phyloP scores from a whole-genome alignment of 2,113 vertebrate species.

The Apistogramma diplotaenia region DNA sequence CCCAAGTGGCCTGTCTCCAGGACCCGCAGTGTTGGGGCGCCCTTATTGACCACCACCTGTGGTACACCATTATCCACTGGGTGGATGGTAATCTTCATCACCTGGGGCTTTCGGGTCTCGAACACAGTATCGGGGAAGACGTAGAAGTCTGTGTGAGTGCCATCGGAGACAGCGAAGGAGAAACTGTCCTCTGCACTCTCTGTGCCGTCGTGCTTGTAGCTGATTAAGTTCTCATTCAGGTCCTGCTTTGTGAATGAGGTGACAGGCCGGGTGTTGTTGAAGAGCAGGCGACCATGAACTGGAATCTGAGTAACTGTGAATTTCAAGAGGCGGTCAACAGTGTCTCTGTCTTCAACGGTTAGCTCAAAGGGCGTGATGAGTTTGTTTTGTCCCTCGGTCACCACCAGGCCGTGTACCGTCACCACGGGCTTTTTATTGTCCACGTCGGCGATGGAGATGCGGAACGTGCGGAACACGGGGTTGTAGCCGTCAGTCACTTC shows the following conservation, averaged over 20 bases:
- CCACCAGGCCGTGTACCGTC: conserved; percentile 83
- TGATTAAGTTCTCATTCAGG: conserved; percentile 93
- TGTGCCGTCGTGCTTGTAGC: conserved; percentile 90
- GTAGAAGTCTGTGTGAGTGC: conserved; percentile 92
- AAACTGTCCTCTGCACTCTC: conserved; percentile 89
- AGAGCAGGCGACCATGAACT: conserved; percentile 86
- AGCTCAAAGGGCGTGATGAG: conserved; percentile 95
- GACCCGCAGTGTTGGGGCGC: conserved; percentile 81
- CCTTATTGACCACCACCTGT: conserved; percentile 88
- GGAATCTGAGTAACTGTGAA: conserved; percentile 90
- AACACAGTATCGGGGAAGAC: conserved; percentile 90
- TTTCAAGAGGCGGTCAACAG: conserved; percentile 80
- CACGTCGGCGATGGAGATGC: conserved; percentile 90
- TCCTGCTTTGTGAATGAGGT: conserved; percentile 91
- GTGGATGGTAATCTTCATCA: conserved; percentile 86
- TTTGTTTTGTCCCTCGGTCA: conserved; percentile 87
- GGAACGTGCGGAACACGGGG: conserved; percentile 93
- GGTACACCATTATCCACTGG: conserved; percentile 87
- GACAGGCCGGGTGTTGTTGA: conserved; percentile 82
- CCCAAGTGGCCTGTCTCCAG: conserved; percentile 85
- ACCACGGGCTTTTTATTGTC: conserved; percentile 96
- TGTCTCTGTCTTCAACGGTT: conserved; percentile 91
- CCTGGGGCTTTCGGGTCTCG: conserved; percentile 87
- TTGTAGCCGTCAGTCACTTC: conserved; percentile 95
- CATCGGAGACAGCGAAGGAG: conserved; percentile 93